Evolutionary conservation across 2,113 vertebrate genomes (phyloP).

Genomic region (Ibidorhyncha struthersii): DNA sequence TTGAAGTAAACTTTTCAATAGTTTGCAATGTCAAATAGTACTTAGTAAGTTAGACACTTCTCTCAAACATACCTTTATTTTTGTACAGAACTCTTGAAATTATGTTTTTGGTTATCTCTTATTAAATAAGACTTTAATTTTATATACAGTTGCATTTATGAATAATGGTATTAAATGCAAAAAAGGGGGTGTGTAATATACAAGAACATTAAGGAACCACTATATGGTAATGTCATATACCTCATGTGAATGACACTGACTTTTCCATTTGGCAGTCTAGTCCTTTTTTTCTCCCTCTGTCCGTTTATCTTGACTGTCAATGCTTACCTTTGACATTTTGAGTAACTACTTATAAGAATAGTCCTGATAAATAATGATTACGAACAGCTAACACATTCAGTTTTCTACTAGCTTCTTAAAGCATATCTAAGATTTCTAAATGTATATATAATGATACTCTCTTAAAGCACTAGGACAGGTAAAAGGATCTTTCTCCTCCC

Average conservation of each 20-base stretch:
- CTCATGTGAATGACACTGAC: not conserved
- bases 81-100: not conserved
- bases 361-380: not conserved
- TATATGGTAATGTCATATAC: not conserved
- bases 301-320: not conserved
- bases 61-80: not conserved
- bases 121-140: not conserved
- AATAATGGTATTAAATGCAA: not conserved
- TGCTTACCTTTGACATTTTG: not conserved
- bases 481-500: not conserved
- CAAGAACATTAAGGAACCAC: not conserved
- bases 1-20: not conserved
- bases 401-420: not conserved
- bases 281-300: not conserved
- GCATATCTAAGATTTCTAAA: not conserved
- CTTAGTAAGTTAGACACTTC: not conserved
- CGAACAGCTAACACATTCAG: not conserved
- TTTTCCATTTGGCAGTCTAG: not conserved
- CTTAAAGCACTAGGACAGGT: not conserved
- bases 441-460: not conserved
- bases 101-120: not conserved
- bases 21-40: not conserved
- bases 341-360: not conserved
- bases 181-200: not conserved
- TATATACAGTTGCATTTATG: not conserved